These are phyloP conservation scores for Oncorhynchus gorbuscha DNA, from an alignment of 2,113 vertebrate species.

Conservation along the genomic window DNA sequence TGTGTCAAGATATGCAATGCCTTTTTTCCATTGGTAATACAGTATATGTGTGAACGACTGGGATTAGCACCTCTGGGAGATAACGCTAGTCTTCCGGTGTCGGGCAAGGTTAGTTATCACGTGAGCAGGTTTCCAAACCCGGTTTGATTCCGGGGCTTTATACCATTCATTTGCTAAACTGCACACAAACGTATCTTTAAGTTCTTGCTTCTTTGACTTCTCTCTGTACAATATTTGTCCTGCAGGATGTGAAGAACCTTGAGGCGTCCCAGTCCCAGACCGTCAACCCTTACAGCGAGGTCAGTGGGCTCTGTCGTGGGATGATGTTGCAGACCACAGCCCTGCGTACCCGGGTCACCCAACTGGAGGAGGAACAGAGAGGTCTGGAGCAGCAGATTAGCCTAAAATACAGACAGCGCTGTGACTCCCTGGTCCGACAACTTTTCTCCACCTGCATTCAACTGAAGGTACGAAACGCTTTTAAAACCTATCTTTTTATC, in stretches of 20 bases:
- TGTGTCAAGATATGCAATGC: too few species aligned
- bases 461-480: conserved; percentile 70
- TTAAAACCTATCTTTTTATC: background rate
- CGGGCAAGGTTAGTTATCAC: too few species aligned
- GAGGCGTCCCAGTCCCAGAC: conserved; percentile 33
- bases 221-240: conserved; percentile 10
- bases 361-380: conserved; percentile 67
- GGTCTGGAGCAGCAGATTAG: conserved; percentile 58
- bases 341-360: conserved; percentile 61
- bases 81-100: too few species aligned
- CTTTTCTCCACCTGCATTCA: conserved; percentile 70
- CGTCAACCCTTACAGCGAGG: conserved; percentile 45
- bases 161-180: background rate
- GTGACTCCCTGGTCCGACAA: conserved; percentile 67
- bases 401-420: conserved; percentile 66
- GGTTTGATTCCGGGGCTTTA: too few species aligned
- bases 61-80: too few species aligned
- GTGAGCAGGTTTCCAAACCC: background rate
- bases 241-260: conserved; percentile 65
- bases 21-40: too few species aligned
- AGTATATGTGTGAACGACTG: too few species aligned
- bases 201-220: background rate
- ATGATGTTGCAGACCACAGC: conserved; percentile 76
- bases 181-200: background rate
- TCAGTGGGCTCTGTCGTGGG: conserved; percentile 58